Base-by-base conservation (phyloP, 2,113 vertebrate genomes). In the Phalacrocorax aristotelis region DNA sequence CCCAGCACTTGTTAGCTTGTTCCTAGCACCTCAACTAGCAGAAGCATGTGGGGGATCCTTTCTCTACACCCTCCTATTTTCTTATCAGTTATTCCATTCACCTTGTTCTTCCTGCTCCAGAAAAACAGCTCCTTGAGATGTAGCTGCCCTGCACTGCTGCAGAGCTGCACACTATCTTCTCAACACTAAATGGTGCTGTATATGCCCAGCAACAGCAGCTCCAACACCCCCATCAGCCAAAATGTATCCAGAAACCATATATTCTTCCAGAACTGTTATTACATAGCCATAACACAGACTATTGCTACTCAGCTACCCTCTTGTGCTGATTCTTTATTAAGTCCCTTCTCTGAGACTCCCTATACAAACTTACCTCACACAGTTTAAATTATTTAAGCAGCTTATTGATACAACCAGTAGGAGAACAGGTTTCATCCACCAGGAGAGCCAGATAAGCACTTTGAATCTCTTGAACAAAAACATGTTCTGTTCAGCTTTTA, bases 171-270 rank as follows among this genome's bases (percentile, higher is more conserved):
- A 1, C 9, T 23, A 20, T 25, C 15, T 26, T 19, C 32, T 19
- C 32, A 52, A 27, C 27, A 27, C 18, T n/a, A 17, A 8, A 3
- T 5, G 8, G 7, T 64, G 19, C 30, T 20, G 6, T 18, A 16
- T 5, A 16, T 0, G 10, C 22, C 52, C 32, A 74, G 52, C 22
- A 40, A 17, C 51, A 52, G 8, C 21, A 38, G 6, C 34, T 71
- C 49, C 34, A 12, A 46, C 25, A 30, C 6, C 7, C 9, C 9
- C 29, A 44, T 2, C 34, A 38, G 26, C 7, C 30, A 36, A 69
- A 83, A 57, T 0, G 0, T 2, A 9, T 2, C 60, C 15, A 69
- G n/a, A 64, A 83, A 0, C 13, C 14, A 0, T 36, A 0, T 74
- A 54, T 72, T 69, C 12, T 23, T 25, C 49, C 11, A 15, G 13